A percentile compares a stretch with the other conserved stretches of the same genome.
Conservation (phyloP, 1,140 invertebrate species). For the Orchesella cincta region DNA sequence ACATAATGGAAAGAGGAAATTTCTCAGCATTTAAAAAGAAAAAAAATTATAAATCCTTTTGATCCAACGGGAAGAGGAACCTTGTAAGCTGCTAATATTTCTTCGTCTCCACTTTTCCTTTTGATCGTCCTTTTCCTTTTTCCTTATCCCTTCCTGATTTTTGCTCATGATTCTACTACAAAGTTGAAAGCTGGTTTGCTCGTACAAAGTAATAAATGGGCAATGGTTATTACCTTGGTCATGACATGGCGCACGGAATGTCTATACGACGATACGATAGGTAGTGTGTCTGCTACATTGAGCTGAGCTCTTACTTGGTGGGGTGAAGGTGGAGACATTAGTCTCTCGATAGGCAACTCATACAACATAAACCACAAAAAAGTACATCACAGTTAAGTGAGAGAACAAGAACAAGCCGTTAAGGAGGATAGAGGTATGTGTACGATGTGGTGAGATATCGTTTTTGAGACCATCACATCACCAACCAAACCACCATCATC, state of each 20-base stretch:
- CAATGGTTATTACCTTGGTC: slow-evolving; percentile 28
- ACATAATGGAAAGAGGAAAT: too few species aligned
- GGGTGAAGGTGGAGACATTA: background rate
- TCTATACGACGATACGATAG: too few species aligned
- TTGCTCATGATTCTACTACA: too few species aligned
- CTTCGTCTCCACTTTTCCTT: too few species aligned
- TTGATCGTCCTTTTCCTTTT: too few species aligned
- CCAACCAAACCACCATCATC: background rate
- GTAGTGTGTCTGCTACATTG: too few species aligned
- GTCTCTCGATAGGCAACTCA: background rate
- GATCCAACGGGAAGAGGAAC: too few species aligned
- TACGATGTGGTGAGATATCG: slow-evolving; percentile 20
- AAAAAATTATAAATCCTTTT: too few species aligned
- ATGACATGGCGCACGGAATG: slow-evolving; percentile 15
- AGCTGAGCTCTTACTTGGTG: too few species aligned
- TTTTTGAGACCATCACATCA: slow-evolving; percentile 18
- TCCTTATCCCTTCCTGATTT: too few species aligned
- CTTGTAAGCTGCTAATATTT: too few species aligned
- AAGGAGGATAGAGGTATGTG: background rate
- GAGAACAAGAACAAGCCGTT: background rate
- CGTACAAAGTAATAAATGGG: slow-evolving; percentile 23
- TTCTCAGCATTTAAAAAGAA: too few species aligned
- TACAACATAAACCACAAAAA: background rate
- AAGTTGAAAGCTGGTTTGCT: slow-evolving; percentile 6
- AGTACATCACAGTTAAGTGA: background rate